These are phyloP conservation scores for Melieria crassipennis DNA, from an alignment of 2,888 invertebrate genomes.

Conservation along the genomic window DNA sequence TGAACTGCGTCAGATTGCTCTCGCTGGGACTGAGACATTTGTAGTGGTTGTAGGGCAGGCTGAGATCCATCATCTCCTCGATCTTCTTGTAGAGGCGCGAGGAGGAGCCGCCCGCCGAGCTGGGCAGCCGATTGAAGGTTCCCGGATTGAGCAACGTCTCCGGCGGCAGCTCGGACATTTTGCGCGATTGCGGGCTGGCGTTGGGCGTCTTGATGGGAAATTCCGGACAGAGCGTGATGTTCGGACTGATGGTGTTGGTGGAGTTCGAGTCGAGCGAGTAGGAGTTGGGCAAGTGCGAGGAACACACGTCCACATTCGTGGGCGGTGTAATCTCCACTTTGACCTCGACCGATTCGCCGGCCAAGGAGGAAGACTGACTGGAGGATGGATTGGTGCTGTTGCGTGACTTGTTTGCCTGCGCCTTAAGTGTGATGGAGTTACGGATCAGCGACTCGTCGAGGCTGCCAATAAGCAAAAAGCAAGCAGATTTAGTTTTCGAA, in stretches of 20 bases:
- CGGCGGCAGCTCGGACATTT: slow-evolving; percentile 62
- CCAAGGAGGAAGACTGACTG: slow-evolving; percentile 64
- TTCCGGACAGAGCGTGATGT: slow-evolving; percentile 59
- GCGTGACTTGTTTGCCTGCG: slow-evolving; percentile 61
- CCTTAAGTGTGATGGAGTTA: slow-evolving; percentile 65
- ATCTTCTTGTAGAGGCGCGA: slow-evolving; percentile 64
- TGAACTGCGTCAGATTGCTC: slow-evolving; percentile 65
- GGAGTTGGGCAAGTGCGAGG: slow-evolving; percentile 59
- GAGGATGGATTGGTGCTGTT: slow-evolving; percentile 65
- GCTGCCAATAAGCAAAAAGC: slow-evolving; percentile 56
- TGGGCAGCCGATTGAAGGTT: slow-evolving; percentile 62
- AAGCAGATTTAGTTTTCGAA: background rate
- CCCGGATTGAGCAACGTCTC: slow-evolving; percentile 63
- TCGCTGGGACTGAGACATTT: slow-evolving; percentile 76
- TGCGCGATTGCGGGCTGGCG: slow-evolving; percentile 59
- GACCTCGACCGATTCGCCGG: slow-evolving; percentile 65
- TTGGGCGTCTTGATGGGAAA: slow-evolving; percentile 59
- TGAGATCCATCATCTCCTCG: slow-evolving; percentile 71
- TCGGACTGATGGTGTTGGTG: slow-evolving; percentile 61
- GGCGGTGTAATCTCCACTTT: slow-evolving; percentile 67
- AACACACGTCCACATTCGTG: slow-evolving; percentile 55
- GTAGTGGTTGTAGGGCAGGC: slow-evolving; percentile 80
- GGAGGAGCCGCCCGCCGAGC: slow-evolving; percentile 62
- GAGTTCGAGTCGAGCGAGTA: slow-evolving; percentile 65
- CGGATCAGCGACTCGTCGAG: slow-evolving; percentile 73